Percentiles rank a stretch among this genome's conserved stretches.
These are phyloP conservation scores for Ascidia mentula DNA, from an alignment of 23 tunicate species.

Conservation along the genomic window DNA sequence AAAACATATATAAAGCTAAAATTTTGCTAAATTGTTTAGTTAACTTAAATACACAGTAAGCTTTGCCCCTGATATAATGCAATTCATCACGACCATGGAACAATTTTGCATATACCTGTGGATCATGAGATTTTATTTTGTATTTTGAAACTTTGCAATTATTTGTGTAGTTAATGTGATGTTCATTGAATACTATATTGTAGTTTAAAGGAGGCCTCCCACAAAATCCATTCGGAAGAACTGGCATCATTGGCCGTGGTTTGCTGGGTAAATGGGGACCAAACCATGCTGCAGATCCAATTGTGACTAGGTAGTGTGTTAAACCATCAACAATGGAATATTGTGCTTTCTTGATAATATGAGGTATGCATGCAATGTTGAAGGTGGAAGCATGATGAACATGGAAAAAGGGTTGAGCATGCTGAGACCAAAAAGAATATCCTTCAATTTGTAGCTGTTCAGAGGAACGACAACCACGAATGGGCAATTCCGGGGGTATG, in stretches of 20 bases:
- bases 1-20: too few species aligned
- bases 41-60: too few species aligned
- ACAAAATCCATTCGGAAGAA: slow-evolving; percentile 82
- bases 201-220: slow-evolving; percentile 40
- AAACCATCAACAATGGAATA: too few species aligned
- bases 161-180: too few species aligned
- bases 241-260: slow-evolving; percentile 85
- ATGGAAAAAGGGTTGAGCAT: slow-evolving; percentile 38
- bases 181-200: too few species aligned
- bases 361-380: slow-evolving; percentile 6
- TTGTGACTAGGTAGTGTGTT: slow-evolving; percentile 71
- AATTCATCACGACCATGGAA: too few species aligned
- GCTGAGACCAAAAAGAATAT: slow-evolving; percentile 31
- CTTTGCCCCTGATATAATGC: too few species aligned
- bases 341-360: too few species aligned
- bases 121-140: too few species aligned
- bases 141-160: too few species aligned
- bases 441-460: slow-evolving; percentile 87
- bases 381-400: slow-evolving; percentile 72
- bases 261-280: slow-evolving; percentile 98
- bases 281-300: slow-evolving; percentile 99
- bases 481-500: slow-evolving; percentile 99
- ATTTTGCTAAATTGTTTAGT: too few species aligned
- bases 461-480: slow-evolving; percentile 60
- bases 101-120: too few species aligned